These are phyloP conservation scores for Scaptomyza caliginosa DNA, from an alignment of 2,888 invertebrate species.

Conservation along the genomic window DNA sequence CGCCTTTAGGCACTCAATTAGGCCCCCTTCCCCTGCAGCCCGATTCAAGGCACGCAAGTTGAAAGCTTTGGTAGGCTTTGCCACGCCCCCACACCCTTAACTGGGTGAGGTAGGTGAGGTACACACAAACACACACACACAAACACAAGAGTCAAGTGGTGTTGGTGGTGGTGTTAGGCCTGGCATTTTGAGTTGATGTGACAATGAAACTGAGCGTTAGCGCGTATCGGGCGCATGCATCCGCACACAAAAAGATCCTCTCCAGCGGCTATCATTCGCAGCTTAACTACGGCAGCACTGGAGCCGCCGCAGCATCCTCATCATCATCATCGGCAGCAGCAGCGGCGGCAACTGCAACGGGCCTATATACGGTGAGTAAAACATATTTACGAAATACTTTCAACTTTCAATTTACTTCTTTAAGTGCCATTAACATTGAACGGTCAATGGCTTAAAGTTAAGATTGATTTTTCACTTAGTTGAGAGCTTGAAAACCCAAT, in stretches of 20 bases:
- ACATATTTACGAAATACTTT: too few relatives aligned
- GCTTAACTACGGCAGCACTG: constrained; percentile 91
- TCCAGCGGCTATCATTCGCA: constrained; percentile 91
- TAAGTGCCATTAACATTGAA: too few relatives aligned
- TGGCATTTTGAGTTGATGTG: constrained; percentile 44
- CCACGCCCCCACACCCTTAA: constrained; percentile 24
- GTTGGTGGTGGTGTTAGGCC: constrained; percentile 4
- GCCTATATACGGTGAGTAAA: constrained; percentile 86
- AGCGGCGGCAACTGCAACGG: constrained; percentile 80
- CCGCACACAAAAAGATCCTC: constrained; percentile 94
- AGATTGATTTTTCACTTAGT: not conserved
- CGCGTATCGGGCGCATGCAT: constrained; percentile 94
- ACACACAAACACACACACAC: not conserved
- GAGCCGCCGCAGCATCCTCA: constrained; percentile 86
- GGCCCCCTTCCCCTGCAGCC: constrained; percentile 27
- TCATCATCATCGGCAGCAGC: constrained; percentile 82
- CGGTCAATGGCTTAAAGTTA: not conserved
- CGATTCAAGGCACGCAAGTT: constrained; percentile 59
- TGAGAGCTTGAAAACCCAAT: not conserved
- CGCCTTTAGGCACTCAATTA: constrained; percentile 77
- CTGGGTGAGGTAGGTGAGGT: not conserved
- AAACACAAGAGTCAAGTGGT: not conserved
- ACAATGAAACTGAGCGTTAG: constrained; percentile 94
- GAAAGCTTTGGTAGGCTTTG: constrained; percentile 41
- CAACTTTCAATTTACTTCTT: too few relatives aligned